phyloP scores from a whole-genome alignment of 2,888 invertebrate species.

The Xestia ashworthii region DNA sequence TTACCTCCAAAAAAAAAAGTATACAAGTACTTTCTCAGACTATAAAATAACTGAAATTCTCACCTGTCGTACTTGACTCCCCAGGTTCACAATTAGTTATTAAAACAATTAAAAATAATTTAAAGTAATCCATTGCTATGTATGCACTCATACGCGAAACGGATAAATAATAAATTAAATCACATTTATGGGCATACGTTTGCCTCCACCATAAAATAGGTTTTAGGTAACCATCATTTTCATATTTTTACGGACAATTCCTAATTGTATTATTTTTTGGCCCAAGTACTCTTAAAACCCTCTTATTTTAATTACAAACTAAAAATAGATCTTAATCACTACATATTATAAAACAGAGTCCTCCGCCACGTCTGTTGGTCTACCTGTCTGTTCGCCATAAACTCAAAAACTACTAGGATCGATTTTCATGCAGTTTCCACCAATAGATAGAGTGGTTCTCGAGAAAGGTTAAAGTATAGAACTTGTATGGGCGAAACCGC shows the following conservation, averaged over 20 bases:
- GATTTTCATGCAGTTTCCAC: too few relatives aligned
- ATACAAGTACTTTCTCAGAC: background rate
- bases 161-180: background rate
- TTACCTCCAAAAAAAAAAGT: too few relatives aligned
- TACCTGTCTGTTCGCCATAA: too few relatives aligned
- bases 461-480: too few relatives aligned
- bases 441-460: too few relatives aligned
- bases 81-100: background rate
- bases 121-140: background rate
- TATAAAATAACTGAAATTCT: background rate
- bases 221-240: background rate
- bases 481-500: too few relatives aligned
- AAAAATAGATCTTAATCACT: too few relatives aligned
- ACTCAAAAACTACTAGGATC: too few relatives aligned
- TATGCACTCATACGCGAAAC: background rate
- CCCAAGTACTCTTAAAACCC: too few relatives aligned
- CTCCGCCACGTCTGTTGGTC: too few relatives aligned
- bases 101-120: background rate
- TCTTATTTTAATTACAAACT: too few relatives aligned
- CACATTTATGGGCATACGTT: background rate
- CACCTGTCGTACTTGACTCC: background rate
- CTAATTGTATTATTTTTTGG: background rate
- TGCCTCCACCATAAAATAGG: background rate
- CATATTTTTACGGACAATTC: background rate
- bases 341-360: too few relatives aligned